Evolutionary conservation across 1,140 invertebrate species (phyloP).

Genomic region (Lepidotrigona ventralis): DNA sequence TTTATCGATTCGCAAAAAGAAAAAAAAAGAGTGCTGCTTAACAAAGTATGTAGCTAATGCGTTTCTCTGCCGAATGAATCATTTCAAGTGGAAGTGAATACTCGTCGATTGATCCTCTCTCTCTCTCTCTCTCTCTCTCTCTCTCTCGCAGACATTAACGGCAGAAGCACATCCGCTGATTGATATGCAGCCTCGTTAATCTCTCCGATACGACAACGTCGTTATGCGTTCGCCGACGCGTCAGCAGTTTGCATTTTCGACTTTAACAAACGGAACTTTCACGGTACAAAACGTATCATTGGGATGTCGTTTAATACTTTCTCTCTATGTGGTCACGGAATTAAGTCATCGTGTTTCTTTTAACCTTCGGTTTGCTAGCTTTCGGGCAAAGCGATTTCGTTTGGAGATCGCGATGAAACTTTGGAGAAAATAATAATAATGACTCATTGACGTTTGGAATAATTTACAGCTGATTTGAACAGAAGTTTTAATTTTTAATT

Average conservation of each 20-base stretch:
- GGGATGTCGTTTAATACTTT: conserved; percentile 1
- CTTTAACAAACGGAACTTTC: neutral
- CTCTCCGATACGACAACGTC: neutral
- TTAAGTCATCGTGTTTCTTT: neutral
- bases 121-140: too few species aligned
- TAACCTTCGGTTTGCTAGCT: too few species aligned
- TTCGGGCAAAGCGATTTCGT: too few species aligned
- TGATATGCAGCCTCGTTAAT: conserved; percentile 26
- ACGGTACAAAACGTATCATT: conserved; percentile 10
- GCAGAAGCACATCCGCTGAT: neutral
- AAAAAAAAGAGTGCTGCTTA: neutral
- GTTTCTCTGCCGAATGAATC: neutral
- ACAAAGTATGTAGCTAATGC: neutral
- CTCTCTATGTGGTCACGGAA: neutral
- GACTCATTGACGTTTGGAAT: too few species aligned
- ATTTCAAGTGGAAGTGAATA: neutral
- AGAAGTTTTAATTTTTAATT: too few species aligned
- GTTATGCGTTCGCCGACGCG: conserved; percentile 7
- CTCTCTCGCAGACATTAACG: neutral
- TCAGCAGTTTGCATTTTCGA: conserved; percentile 16
- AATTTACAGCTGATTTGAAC: too few species aligned
- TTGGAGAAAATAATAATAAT: too few species aligned
- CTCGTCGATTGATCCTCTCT: neutral
- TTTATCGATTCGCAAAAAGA: neutral
- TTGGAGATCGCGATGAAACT: too few species aligned